Evolutionary conservation across 1,140 invertebrate species (phyloP).

Genomic region (Anastatus disparis): DNA sequence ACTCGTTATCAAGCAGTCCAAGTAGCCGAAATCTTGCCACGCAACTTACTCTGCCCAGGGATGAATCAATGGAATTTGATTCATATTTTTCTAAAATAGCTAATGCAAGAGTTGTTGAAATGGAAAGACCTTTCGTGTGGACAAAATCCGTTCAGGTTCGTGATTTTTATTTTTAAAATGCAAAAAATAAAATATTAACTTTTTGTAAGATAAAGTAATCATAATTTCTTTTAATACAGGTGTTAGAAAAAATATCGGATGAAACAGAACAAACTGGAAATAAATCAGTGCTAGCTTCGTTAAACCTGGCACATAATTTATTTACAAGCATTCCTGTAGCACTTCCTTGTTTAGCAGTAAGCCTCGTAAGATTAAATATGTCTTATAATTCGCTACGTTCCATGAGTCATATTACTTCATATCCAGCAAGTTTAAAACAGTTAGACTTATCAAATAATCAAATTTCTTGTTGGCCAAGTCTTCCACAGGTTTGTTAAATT

Average conservation of each 20-base stretch:
- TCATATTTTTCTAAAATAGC: constrained; percentile 62
- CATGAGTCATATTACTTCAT: constrained; percentile 90
- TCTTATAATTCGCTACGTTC: constrained; percentile 87
- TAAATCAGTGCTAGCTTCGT: constrained; percentile 73
- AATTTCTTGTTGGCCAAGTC: constrained; percentile 87
- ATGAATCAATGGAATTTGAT: constrained; percentile 60
- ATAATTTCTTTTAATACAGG: constrained; percentile 43
- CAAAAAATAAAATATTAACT: too few relatives aligned
- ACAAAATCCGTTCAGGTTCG: constrained; percentile 70
- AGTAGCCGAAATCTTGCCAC: constrained; percentile 55
- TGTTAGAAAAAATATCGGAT: constrained; percentile 74
- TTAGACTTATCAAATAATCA: constrained; percentile 94
- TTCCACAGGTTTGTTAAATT: constrained; percentile 71
- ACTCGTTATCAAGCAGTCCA: constrained; percentile 54
- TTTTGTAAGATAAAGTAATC: too few relatives aligned
- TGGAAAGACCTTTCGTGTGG: constrained; percentile 80
- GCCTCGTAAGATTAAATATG: constrained; percentile 88
- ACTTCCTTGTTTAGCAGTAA: constrained; percentile 89
- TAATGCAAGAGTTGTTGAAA: constrained; percentile 65
- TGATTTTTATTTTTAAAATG: too few relatives aligned
- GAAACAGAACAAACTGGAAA: constrained; percentile 56
- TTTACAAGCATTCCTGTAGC: constrained; percentile 87
- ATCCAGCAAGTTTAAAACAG: constrained; percentile 88
- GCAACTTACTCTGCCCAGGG: constrained; percentile 52
- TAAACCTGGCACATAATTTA: constrained; percentile 92